These are phyloP conservation scores for Dolichoris vasculosae DNA, from an alignment of 1,140 invertebrate species.

Conservation along the genomic window DNA sequence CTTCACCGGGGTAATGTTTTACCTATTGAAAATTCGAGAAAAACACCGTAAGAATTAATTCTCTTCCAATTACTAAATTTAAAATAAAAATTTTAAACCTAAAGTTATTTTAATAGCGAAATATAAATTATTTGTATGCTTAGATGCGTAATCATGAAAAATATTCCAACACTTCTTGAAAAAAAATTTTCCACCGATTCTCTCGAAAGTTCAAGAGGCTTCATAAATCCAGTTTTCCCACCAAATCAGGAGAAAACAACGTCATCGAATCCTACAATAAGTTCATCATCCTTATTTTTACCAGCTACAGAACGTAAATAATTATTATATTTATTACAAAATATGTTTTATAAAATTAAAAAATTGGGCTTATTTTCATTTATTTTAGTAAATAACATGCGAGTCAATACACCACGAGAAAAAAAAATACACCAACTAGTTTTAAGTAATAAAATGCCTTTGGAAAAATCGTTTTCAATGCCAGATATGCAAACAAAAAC, in stretches of 20 bases:
- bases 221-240: slow-evolving; percentile 66
- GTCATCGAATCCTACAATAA: slow-evolving; percentile 58
- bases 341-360: not conserved
- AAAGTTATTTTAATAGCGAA: not conserved
- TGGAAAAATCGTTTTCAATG: slow-evolving; percentile 87
- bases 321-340: not conserved
- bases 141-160: slow-evolving; percentile 54
- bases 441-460: slow-evolving; percentile 74
- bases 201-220: slow-evolving; percentile 49
- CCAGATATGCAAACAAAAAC: slow-evolving; percentile 85
- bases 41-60: slow-evolving; percentile 60
- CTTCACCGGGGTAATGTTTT: slow-evolving; percentile 79
- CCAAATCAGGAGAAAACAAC: slow-evolving; percentile 60
- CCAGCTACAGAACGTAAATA: slow-evolving; percentile 58
- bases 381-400: not conserved
- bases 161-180: slow-evolving; percentile 53
- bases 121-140: not conserved
- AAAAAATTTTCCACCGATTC: slow-evolving; percentile 55
- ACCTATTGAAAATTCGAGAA: slow-evolving; percentile 59
- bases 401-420: slow-evolving; percentile 51
- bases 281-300: slow-evolving; percentile 53
- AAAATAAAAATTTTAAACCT: too few relatives aligned
- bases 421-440: slow-evolving; percentile 61
- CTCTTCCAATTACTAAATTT: not conserved
- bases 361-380: not conserved